Evolutionary conservation across 2,888 invertebrate species (phyloP), one percentile per base, ranked within the genome.

Genomic region (Neocrepidodera transversa): DNA sequence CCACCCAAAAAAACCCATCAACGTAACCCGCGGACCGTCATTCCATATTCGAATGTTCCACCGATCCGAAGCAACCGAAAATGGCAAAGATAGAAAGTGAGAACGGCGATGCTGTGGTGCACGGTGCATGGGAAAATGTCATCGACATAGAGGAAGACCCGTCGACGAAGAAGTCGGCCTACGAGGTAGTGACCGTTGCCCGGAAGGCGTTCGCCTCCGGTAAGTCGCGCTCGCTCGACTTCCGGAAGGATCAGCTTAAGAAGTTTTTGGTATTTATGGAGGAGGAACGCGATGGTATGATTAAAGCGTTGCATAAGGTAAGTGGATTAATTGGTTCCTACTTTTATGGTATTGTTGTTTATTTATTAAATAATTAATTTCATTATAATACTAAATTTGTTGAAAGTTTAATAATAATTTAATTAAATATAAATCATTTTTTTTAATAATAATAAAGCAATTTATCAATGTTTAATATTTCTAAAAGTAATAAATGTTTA

Each of bases 241-340:
- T 89, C 84, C 87, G 97, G 58, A 85, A 87, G 67, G 83, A 86
- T 64, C 97, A 97, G 79, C 81, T 98, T 52, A 85, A 89, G 75
- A 86, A 83, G 50, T 77, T 97, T 13, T 73, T 89, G 43, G 85
- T 84, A 52, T 85, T 97, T 86, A 83, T 95, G 74, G 87, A 91
- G 65, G 95, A 97, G 71, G 90, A 95, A 78, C 82, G 82, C 57
- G 82, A 84, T 30, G 87, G 86, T 4, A 87, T 97, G 78, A 80
- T 87, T 42, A 85, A 87, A 43, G 95, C 92, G 0, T 80, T 97
- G 17, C 83, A 86, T 62, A 84, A 88, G 60, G 66, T 66, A 57
- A 59, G 62, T 58, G 35, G 17, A n/a, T 10, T 38, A 13, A 16
- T 38, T 38, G 38, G 5, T 38, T 13, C n/a, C n/a, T n/a, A n/a